Conservation (phyloP, 2,797 vertebrate genomes). For the Eulemur albifrons region DNA sequence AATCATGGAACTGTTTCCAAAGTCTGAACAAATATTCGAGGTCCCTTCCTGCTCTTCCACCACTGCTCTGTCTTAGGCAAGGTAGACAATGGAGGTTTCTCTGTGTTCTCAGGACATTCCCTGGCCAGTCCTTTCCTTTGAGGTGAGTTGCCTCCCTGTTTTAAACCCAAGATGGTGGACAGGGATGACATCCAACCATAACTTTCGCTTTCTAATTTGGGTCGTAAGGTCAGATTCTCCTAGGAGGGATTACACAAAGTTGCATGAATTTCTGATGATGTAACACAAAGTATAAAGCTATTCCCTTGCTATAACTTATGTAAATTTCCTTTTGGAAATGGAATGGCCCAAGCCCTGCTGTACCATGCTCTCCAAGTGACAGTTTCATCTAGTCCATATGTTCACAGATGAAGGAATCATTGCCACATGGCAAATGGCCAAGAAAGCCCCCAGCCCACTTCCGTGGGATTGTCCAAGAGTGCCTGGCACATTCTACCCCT, state of each 20-base stretch:
- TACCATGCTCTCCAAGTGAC: conserved; percentile 18
- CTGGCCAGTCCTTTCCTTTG: background rate
- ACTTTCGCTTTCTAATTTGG: background rate
- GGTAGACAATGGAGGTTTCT: background rate
- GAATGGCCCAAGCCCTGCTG: background rate
- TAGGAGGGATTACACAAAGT: background rate
- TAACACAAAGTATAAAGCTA: background rate
- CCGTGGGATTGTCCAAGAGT: conserved; percentile 46
- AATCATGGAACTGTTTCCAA: background rate
- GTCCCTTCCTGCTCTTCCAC: background rate
- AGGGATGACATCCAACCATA: background rate
- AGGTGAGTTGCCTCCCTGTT: background rate
- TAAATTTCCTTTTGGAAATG: conserved; percentile 48
- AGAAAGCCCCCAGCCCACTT: conserved; percentile 46
- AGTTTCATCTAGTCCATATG: conserved; percentile 73
- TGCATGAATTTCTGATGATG: background rate
- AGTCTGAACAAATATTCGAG: background rate
- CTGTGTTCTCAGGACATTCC: background rate
- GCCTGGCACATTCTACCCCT: conserved; percentile 58
- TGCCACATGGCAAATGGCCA: conserved; percentile 63
- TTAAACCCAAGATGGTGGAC: background rate
- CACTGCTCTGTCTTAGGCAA: background rate
- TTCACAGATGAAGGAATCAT: conserved; percentile 59
- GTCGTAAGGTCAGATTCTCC: background rate
- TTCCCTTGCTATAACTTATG: conserved; percentile 10